Percentiles rank a stretch among this genome's conserved stretches.
phyloP scores from a whole-genome alignment of 2,797 vertebrate species.

The Amniataba percoides region DNA sequence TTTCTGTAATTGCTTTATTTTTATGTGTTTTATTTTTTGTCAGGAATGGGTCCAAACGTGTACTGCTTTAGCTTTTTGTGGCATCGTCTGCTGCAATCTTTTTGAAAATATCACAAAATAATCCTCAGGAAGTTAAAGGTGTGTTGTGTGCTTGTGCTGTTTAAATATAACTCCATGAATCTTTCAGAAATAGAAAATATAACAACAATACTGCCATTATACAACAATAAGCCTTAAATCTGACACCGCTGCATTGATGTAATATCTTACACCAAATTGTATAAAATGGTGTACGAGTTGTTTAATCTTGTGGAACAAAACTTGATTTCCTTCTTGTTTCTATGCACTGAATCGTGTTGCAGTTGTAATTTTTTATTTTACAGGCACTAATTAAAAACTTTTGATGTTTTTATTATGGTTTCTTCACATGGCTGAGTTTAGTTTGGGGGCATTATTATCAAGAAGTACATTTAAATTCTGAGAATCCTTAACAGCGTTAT shows the following conservation, averaged over 20 bases:
- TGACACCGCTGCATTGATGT: background rate
- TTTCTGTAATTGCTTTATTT: too few relatives aligned
- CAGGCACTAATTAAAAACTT: background rate
- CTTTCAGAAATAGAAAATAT: background rate
- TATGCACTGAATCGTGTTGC: conserved; percentile 4
- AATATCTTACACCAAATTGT: background rate
- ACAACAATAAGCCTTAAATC: background rate
- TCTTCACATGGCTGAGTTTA: background rate
- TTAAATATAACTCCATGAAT: background rate
- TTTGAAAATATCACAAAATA: background rate
- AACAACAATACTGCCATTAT: background rate
- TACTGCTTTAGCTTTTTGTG: background rate
- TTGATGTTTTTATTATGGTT: background rate
- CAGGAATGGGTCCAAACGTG: background rate
- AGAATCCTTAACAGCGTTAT: too few relatives aligned
- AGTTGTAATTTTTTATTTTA: background rate
- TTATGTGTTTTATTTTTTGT: background rate
- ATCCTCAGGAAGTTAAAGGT: conserved; percentile 26
- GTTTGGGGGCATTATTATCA: background rate
- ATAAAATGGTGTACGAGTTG: background rate
- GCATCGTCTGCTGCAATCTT: background rate
- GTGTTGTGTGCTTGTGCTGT: background rate
- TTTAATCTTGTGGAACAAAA: background rate
- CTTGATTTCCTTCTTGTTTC: background rate
- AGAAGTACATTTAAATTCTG: background rate